Evolutionary conservation across 1,140 invertebrate genomes (phyloP).

Genomic region (Neoseiulus cucumeris): DNA sequence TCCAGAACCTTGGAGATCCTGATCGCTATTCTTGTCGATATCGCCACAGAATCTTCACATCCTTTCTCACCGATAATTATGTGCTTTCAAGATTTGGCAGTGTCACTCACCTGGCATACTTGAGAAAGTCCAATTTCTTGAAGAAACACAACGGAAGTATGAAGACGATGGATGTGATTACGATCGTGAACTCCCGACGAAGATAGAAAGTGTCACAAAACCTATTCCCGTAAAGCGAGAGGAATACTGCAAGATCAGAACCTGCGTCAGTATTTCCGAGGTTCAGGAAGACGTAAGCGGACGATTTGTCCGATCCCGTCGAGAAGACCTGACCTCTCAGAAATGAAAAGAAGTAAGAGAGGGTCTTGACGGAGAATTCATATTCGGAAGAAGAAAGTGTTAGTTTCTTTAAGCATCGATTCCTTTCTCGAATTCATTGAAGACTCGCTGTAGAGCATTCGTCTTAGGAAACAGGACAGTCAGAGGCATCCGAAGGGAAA

Average conservation of each 20-base stretch:
- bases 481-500: too few relatives aligned
- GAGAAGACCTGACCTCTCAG: neutral
- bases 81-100: too few relatives aligned
- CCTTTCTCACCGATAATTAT: too few relatives aligned
- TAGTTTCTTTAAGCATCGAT: too few relatives aligned
- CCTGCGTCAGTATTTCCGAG: neutral
- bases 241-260: constrained; percentile 31
- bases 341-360: neutral
- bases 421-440: too few relatives aligned
- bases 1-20: too few relatives aligned
- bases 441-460: too few relatives aligned
- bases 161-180: constrained; percentile 33
- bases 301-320: neutral
- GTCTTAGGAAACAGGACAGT: too few relatives aligned
- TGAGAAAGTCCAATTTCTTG: constrained; percentile 41
- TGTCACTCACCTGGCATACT: constrained; percentile 38
- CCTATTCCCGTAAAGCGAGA: constrained; percentile 31
- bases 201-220: constrained; percentile 41
- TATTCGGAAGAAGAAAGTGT: neutral
- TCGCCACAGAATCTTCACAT: too few relatives aligned
- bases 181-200: constrained; percentile 36
- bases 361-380: neutral
- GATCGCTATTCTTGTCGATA: too few relatives aligned
- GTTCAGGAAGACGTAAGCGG: neutral
- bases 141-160: constrained; percentile 46